Conservation (phyloP, 2,797 vertebrate genomes). For the Cryptoblepharus egeriae region DNA sequence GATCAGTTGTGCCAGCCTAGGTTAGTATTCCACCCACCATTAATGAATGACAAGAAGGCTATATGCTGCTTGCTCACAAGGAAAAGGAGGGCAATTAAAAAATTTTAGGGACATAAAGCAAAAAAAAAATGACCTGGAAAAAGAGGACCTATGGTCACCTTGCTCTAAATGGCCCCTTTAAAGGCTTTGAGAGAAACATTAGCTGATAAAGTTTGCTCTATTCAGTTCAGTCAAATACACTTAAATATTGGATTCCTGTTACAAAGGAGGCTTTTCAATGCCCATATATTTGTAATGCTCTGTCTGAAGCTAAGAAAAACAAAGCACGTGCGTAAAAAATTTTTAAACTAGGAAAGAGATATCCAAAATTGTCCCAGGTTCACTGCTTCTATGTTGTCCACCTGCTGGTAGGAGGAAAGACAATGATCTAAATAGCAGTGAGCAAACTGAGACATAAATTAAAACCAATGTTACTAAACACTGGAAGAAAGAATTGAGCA, state of each 20-base stretch:
- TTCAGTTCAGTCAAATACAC: neutral
- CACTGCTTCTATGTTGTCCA: neutral
- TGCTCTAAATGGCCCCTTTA: neutral
- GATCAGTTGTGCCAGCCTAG: too few species aligned
- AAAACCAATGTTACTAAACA: neutral
- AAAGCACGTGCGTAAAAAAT: too few species aligned
- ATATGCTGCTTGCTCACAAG: too few species aligned
- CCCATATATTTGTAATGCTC: neutral
- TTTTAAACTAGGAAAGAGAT: neutral
- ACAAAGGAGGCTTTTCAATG: too few species aligned
- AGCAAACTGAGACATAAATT: too few species aligned
- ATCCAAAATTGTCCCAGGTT: neutral
- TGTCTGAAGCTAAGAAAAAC: neutral
- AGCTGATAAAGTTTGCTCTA: neutral
- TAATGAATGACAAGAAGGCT: too few species aligned
- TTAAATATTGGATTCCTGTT: neutral
- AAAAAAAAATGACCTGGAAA: too few species aligned
- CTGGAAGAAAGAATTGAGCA: neutral
- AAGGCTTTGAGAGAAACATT: neutral
- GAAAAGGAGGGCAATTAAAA: too few species aligned
- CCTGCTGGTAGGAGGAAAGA: neutral
- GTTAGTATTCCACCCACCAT: too few species aligned
- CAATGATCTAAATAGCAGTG: neutral
- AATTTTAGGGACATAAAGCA: too few species aligned
- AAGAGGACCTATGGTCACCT: too few species aligned